Percentiles rank a stretch among this genome's conserved stretches.
These are phyloP conservation scores for Meta bourneti DNA, from an alignment of 2,888 invertebrate species.

Conservation along the genomic window DNA sequence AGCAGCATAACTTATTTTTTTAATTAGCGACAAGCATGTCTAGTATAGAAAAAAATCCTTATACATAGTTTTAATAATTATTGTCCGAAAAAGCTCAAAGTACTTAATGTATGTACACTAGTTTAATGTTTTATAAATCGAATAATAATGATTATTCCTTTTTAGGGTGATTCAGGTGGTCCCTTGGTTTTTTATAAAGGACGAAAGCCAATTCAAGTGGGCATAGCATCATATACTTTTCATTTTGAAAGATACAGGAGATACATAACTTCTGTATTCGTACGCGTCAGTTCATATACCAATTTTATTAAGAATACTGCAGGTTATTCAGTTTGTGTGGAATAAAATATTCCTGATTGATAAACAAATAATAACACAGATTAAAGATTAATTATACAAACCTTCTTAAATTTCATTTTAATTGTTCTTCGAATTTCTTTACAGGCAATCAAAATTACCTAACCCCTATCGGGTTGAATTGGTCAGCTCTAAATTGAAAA, in stretches of 20 bases:
- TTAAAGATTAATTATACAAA: too few species aligned
- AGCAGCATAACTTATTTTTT: too few species aligned
- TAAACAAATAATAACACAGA: neutral
- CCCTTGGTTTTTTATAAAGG: conserved; percentile 4
- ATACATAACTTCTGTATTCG: conserved; percentile 16
- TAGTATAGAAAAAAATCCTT: too few species aligned
- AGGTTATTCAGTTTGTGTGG: conserved; percentile 7
- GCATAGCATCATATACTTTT: conserved; percentile 61
- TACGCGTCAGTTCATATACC: conserved; percentile 1
- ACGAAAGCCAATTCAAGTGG: conserved; percentile 17
- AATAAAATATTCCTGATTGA: neutral
- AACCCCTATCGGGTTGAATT: too few species aligned
- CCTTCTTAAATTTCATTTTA: too few species aligned
- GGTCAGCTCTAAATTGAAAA: too few species aligned
- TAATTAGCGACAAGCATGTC: too few species aligned
- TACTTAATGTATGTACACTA: neutral
- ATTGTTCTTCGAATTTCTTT: too few species aligned
- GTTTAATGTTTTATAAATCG: neutral
- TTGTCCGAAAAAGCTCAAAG: too few species aligned
- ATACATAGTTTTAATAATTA: too few species aligned
- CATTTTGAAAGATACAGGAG: conserved; percentile 46
- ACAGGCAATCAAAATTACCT: too few species aligned
- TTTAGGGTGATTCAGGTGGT: conserved; percentile 57
- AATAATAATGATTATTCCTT: neutral
- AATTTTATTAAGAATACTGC: conserved; percentile 30